Conservation (phyloP, 2,113 vertebrate species). For the Gopherus flavomarginatus region DNA sequence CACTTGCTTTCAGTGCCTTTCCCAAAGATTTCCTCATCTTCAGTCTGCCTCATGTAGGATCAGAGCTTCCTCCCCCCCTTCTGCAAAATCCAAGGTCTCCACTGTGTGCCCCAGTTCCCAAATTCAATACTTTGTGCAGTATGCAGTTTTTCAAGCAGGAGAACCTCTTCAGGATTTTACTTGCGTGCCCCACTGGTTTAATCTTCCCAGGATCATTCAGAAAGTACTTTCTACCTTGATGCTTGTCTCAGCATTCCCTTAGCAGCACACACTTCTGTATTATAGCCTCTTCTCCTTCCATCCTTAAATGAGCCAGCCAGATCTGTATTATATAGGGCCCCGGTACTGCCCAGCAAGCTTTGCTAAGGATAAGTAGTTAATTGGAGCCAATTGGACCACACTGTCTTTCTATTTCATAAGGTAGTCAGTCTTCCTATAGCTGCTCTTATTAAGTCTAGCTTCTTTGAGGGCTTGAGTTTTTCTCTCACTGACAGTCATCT, state of each 20-base stretch:
- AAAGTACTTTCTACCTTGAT: neutral
- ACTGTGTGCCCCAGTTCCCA: neutral
- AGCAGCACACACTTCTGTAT: no score
- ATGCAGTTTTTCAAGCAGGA: neutral
- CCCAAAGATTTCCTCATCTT: no score
- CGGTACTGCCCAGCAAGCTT: neutral
- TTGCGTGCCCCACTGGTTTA: neutral
- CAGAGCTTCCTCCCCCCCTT: no score
- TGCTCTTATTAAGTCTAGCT: neutral
- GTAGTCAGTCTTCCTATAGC: neutral
- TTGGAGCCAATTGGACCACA: neutral
- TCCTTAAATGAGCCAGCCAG: no score
- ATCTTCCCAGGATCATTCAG: neutral
- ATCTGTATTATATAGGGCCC: no score
- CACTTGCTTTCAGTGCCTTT: no score
- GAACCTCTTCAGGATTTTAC: neutral
- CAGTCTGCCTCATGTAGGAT: no score
- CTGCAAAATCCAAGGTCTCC: no score
- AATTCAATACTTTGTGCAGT: neutral
- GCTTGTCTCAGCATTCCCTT: neutral
- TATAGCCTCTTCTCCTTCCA: no score
- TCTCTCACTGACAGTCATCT: neutral
- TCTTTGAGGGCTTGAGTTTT: neutral
- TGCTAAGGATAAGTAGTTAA: no score
- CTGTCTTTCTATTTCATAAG: neutral